Evolutionary conservation across 2,797 vertebrate species (phyloP).

Genomic region (Catharus ustulatus): DNA sequence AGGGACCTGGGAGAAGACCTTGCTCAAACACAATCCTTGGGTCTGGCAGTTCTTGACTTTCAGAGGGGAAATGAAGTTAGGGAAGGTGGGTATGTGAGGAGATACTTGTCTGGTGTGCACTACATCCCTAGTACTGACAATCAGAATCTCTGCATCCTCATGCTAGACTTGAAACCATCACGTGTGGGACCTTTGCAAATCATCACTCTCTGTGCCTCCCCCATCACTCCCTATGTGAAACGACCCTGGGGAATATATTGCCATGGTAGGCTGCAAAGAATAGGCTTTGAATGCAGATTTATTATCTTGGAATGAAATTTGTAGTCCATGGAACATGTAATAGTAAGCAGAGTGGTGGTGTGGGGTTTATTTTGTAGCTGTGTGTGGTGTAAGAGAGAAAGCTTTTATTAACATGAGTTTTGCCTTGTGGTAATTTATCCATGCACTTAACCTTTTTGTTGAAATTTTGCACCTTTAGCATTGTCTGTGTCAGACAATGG

Average conservation of each 20-base stretch:
- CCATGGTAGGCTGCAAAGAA: background rate
- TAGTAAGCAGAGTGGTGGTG: background rate
- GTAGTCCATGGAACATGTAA: rapidly evolving
- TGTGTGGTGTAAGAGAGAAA: background rate
- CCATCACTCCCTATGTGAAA: background rate
- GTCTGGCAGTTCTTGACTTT: background rate
- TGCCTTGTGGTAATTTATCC: background rate
- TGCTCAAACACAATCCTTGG: background rate
- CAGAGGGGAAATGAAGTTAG: background rate
- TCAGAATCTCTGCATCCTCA: background rate
- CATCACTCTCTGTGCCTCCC: rapidly evolving
- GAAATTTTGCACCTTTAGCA: background rate
- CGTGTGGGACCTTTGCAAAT: background rate
- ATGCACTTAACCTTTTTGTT: background rate
- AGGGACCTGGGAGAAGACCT: background rate
- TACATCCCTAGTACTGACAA: background rate
- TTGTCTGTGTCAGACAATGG: background rate
- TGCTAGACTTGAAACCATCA: background rate
- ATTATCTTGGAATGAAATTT: background rate
- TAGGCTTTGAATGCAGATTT: background rate
- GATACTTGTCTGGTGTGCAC: background rate
- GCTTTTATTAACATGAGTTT: rapidly evolving
- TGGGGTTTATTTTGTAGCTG: background rate
- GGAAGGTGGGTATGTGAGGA: background rate
- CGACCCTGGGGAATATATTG: no score